phyloP scores from a whole-genome alignment of 2,888 invertebrate species.

The Brenthis ino region DNA sequence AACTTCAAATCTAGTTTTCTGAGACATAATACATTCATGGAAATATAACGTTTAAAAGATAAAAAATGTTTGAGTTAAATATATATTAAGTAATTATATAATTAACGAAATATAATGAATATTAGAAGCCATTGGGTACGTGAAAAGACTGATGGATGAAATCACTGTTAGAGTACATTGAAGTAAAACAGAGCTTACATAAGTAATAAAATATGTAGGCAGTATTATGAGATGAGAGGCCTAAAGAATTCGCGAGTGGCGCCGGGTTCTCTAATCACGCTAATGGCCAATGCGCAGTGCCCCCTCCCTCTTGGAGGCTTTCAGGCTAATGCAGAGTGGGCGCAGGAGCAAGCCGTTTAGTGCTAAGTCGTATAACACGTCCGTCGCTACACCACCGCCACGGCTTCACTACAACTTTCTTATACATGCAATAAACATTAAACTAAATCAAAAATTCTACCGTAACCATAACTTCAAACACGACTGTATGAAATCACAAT shows the following conservation, averaged over 20 bases:
- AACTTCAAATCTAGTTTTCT: neutral
- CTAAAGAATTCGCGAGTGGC: conserved; percentile 76
- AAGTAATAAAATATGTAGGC: conserved; percentile 81
- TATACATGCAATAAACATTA: conserved; percentile 1
- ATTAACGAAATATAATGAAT: conserved; percentile 26
- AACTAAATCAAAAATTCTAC: too few species aligned
- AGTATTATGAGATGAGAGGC: conserved; percentile 80
- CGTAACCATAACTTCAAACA: too few species aligned
- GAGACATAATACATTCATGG: too few species aligned
- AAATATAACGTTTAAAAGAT: too few species aligned
- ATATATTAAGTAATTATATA: neutral
- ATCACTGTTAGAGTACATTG: conserved; percentile 65
- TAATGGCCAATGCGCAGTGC: conserved; percentile 81
- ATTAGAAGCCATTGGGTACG: conserved; percentile 40
- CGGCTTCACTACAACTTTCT: conserved; percentile 44
- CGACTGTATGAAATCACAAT: too few species aligned
- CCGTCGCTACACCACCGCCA: conserved; percentile 51
- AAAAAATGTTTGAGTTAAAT: neutral
- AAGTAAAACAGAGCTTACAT: conserved; percentile 77
- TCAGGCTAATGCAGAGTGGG: conserved; percentile 63
- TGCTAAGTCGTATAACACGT: conserved; percentile 65
- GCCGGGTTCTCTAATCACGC: conserved; percentile 78
- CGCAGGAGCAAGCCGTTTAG: conserved; percentile 36
- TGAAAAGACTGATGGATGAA: conserved; percentile 51
- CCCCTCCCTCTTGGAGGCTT: conserved; percentile 62